Evolutionary conservation across 2,797 vertebrate genomes (phyloP).

Genomic region (Remorina albescens): DNA sequence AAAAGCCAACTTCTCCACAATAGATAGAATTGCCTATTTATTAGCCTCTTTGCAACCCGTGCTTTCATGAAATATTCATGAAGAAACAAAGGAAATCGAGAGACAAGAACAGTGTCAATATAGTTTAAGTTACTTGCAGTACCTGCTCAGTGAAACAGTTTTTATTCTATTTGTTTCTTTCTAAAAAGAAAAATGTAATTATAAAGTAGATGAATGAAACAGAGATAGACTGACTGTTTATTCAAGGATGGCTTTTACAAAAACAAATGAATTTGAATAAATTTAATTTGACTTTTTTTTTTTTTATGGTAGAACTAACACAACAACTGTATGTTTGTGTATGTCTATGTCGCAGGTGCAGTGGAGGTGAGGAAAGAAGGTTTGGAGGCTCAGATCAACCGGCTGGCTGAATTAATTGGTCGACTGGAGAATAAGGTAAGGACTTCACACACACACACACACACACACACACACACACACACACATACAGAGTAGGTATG

Average conservation of each 20-base stretch:
- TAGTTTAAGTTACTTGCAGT: neutral
- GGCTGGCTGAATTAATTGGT: constrained; percentile 93
- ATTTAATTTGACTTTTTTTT: constrained; percentile 6
- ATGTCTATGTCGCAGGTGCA: constrained; percentile 79
- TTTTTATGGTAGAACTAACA: too few relatives aligned
- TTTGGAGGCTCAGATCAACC: constrained; percentile 93
- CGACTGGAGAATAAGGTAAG: constrained; percentile 96
- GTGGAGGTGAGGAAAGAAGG: constrained; percentile 91
- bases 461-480: constrained; percentile 3
- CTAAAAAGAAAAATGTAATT: neutral
- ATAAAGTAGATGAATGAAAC: neutral
- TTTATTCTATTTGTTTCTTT: neutral
- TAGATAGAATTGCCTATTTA: constrained; percentile 64
- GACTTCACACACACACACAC: constrained; percentile 8
- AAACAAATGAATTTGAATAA: constrained; percentile 20
- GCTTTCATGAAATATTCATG: constrained; percentile 54
- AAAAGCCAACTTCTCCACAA: constrained; percentile 25
- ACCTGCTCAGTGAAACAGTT: neutral
- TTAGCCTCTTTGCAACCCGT: constrained; percentile 23
- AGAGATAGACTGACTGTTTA: neutral
- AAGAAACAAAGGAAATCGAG: constrained; percentile 25
- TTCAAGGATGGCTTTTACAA: constrained; percentile 12
- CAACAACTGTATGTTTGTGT: constrained; percentile 15
- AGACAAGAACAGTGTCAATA: neutral
- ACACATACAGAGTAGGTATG: neutral